Conservation (phyloP, 2,113 vertebrate genomes). For the Calcarius ornatus region DNA sequence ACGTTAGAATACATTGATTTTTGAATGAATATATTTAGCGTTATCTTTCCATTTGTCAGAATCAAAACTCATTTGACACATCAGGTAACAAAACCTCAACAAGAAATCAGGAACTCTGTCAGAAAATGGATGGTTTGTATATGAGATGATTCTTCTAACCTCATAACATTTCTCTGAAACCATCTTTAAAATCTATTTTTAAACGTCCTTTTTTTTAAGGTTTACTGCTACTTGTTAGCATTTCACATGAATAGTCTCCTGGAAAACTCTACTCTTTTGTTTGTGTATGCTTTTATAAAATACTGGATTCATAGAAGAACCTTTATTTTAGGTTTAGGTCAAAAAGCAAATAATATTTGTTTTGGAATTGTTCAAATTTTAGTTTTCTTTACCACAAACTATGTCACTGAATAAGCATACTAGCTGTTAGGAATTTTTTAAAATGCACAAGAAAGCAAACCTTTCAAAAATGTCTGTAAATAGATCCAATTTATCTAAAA, state of each 20-base stretch:
- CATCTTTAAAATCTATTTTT: not conserved
- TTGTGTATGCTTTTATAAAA: not conserved
- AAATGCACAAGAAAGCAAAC: accelerated
- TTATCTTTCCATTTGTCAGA: not conserved
- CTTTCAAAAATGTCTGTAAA: not conserved
- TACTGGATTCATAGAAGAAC: not conserved
- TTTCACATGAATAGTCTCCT: not conserved
- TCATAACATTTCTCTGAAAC: not conserved
- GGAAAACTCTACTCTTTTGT: not conserved
- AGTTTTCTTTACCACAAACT: not conserved
- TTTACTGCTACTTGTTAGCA: not conserved
- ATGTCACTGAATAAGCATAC: not conserved
- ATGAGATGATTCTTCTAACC: not conserved
- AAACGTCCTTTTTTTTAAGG: not conserved
- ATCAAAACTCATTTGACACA: not conserved
- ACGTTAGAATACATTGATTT: not conserved
- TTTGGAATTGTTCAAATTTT: not conserved
- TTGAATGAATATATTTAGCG: not conserved
- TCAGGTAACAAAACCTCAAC: not conserved
- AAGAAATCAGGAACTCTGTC: not conserved
- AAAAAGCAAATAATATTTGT: not conserved
- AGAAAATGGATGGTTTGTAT: not conserved
- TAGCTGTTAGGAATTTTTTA: not conserved
- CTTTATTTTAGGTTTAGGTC: not conserved
- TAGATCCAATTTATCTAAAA: not conserved